phyloP scores from a whole-genome alignment of 2,888 invertebrate species.

The Clunio marinus region DNA sequence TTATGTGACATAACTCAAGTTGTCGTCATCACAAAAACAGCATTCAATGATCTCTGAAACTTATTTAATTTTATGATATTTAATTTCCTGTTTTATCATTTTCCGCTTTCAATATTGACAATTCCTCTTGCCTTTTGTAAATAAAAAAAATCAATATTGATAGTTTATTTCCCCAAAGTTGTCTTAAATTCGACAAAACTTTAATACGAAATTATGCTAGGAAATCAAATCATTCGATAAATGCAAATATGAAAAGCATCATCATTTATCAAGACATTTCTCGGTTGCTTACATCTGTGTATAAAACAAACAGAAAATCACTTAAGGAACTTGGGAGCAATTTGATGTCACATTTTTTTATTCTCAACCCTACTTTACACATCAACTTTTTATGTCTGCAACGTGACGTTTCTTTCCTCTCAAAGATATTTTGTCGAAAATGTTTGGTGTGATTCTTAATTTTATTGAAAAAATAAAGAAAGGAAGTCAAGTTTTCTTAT shows the following conservation, averaged over 20 bases:
- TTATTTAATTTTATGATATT: slow-evolving; percentile 35
- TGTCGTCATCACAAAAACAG: no score
- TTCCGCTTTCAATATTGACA: neutral
- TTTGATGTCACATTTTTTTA: slow-evolving; percentile 17
- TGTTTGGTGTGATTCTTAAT: neutral
- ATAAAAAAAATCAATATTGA: slow-evolving; percentile 13
- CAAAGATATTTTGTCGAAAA: neutral
- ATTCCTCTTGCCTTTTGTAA: no score
- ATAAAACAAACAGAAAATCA: slow-evolving; percentile 29
- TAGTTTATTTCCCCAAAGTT: no score
- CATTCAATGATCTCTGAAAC: neutral
- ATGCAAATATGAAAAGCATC: slow-evolving; percentile 22
- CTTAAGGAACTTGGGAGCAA: slow-evolving; percentile 32
- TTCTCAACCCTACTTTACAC: slow-evolving; percentile 18
- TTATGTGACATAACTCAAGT: no score
- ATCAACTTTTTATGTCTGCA: slow-evolving; percentile 35
- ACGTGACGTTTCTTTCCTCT: slow-evolving; percentile 34
- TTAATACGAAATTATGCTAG: no score
- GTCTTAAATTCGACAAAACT: no score
- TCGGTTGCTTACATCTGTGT: slow-evolving; percentile 12
- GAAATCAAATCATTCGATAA: slow-evolving; percentile 6
- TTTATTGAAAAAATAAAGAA: slow-evolving; percentile 7
- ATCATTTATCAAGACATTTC: slow-evolving; percentile 37
- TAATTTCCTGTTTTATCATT: slow-evolving; percentile 38
- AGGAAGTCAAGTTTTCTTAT: no score